Evolutionary conservation across 1,140 invertebrate genomes (phyloP).

Genomic region (Cyrtorhinus lividipennis): DNA sequence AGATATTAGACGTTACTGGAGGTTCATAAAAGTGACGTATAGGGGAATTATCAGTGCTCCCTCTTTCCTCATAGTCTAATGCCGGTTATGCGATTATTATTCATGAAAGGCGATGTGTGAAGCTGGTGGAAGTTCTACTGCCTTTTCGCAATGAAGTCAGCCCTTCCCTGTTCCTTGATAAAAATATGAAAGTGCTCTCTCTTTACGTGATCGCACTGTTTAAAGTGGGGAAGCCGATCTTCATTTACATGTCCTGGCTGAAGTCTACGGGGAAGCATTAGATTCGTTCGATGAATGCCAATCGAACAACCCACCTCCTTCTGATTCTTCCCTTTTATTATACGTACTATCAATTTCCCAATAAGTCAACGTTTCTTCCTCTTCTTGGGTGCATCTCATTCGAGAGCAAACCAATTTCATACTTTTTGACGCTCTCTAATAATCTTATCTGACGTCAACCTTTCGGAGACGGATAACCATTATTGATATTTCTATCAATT

Average conservation of each 20-base stretch:
- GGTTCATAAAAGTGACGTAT: conserved; percentile 20
- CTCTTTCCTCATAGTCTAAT: conserved; percentile 11
- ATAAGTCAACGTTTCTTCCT: no score
- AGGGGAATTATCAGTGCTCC: conserved; percentile 14
- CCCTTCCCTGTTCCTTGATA: neutral
- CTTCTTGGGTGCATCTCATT: no score
- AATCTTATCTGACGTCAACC: no score
- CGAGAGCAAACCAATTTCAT: no score
- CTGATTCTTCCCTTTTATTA: no score
- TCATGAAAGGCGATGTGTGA: conserved; percentile 18
- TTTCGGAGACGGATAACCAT: no score
- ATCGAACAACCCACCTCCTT: neutral
- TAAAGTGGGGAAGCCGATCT: neutral
- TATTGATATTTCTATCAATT: no score
- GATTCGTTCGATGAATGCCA: neutral
- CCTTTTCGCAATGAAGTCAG: no score
- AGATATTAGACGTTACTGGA: neutral
- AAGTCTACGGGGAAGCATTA: neutral
- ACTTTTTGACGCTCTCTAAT: no score
- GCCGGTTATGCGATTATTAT: conserved; percentile 15
- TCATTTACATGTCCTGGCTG: conserved; percentile 1
- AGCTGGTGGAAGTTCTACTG: neutral
- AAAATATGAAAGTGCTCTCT: conserved; percentile 3
- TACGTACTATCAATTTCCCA: no score
- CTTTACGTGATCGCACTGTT: conserved; percentile 5